Conservation (phyloP, 1,140 invertebrate genomes). For the Drosophila yakuba region DNA sequence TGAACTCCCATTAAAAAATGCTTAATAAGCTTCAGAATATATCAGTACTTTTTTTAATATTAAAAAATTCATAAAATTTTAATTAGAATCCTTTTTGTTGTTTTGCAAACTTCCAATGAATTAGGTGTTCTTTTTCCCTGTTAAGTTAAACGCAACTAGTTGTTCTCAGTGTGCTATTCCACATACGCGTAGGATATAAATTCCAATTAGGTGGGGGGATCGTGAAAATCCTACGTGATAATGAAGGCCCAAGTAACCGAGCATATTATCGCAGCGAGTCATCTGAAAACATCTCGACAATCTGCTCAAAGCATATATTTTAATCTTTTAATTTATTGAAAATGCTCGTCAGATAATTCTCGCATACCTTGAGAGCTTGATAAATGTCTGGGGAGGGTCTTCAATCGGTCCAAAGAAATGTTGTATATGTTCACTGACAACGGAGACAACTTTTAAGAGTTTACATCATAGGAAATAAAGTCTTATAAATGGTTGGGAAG, state of each 20-base stretch:
- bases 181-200: conserved; percentile 48
- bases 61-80: too few species aligned
- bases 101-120: too few species aligned
- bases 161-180: not conserved
- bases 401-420: conserved; percentile 20
- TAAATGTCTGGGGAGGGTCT: conserved; percentile 12
- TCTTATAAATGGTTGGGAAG: not conserved
- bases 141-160: too few species aligned
- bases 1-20: too few species aligned
- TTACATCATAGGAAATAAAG: not conserved
- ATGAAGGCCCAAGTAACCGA: conserved; percentile 34
- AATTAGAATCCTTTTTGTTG: too few species aligned
- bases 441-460: not conserved
- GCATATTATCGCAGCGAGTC: conserved; percentile 8
- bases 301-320: conserved; percentile 14
- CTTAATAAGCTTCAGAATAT: too few species aligned
- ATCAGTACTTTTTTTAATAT: too few species aligned
- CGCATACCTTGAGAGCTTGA: conserved; percentile 32
- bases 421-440: not conserved
- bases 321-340: conserved; percentile 45
- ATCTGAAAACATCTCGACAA: conserved; percentile 8
- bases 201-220: conserved; percentile 59
- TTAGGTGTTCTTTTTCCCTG: too few species aligned
- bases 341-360: conserved; percentile 34
- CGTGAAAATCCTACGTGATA: conserved; percentile 24